A percentile compares a stretch with the other conserved stretches of the same genome.
Conservation (phyloP, 2,113 vertebrate species). For the Platichthys stellatus region DNA sequence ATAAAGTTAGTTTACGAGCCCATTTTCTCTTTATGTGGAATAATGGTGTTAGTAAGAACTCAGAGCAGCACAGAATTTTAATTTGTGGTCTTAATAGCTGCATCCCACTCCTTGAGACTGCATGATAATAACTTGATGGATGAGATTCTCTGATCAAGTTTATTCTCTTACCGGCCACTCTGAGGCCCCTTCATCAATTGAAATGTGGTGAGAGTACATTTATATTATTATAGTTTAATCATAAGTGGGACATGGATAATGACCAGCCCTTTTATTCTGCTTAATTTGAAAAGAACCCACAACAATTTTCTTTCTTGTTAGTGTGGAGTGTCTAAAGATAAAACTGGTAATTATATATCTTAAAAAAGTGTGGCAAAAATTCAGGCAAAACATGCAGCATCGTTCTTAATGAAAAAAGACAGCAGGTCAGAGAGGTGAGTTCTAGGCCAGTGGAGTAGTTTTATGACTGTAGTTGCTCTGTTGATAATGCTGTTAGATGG, state of each 20-base stretch:
- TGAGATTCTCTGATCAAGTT: constrained; percentile 30
- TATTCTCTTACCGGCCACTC: not conserved
- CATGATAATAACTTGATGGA: constrained; percentile 43
- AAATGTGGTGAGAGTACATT: not conserved
- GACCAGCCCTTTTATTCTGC: too few relatives aligned
- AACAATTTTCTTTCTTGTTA: too few relatives aligned
- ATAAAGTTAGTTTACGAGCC: constrained; percentile 71
- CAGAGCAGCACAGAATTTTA: constrained; percentile 46
- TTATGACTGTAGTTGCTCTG: too few relatives aligned
- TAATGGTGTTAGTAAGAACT: constrained; percentile 63
- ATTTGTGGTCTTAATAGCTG: constrained; percentile 36
- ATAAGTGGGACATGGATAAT: not conserved
- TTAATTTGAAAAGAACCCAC: too few relatives aligned
- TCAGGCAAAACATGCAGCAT: too few relatives aligned
- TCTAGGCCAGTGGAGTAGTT: too few relatives aligned
- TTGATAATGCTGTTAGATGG: too few relatives aligned
- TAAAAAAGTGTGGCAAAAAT: too few relatives aligned
- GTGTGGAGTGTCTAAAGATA: too few relatives aligned
- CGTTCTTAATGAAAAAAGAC: too few relatives aligned
- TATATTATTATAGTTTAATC: not conserved
- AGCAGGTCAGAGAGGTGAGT: too few relatives aligned
- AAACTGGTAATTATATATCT: too few relatives aligned
- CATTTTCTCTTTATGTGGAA: constrained; percentile 67
- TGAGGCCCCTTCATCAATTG: constrained; percentile 1
- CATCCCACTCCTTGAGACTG: constrained; percentile 22